phyloP scores from a whole-genome alignment of 1,140 invertebrate species.

The Rhynchophorus ferrugineus region DNA sequence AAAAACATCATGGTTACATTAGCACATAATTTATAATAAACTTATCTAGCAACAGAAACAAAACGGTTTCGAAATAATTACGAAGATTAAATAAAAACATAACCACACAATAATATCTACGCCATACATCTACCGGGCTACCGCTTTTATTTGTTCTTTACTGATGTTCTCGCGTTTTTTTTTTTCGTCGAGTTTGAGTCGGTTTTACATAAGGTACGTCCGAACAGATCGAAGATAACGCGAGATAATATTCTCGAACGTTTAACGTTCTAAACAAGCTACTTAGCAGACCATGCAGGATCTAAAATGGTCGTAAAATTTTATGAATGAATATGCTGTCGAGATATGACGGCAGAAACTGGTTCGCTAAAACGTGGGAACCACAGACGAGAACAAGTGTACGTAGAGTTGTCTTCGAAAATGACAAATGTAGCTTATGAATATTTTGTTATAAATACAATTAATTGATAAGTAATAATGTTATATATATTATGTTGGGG shows the following conservation, averaged over 20 bases:
- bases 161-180: too few relatives aligned
- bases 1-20: too few relatives aligned
- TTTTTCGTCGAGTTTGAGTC: too few relatives aligned
- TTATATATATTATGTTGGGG: too few relatives aligned
- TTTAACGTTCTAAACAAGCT: constrained; percentile 14
- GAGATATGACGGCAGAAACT: constrained; percentile 17
- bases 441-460: too few relatives aligned
- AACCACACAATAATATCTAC: not conserved
- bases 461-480: too few relatives aligned
- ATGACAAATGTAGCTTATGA: not conserved
- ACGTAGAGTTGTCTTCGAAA: not conserved
- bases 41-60: too few relatives aligned
- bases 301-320: constrained; percentile 20
- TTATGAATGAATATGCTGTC: constrained; percentile 22
- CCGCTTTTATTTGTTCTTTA: too few relatives aligned
- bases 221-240: not conserved
- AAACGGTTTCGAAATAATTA: not conserved
- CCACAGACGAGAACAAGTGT: constrained; percentile 1
- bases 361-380: constrained; percentile 17
- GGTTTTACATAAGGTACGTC: not conserved
- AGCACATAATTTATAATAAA: too few relatives aligned
- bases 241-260: constrained; percentile 9
- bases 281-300: constrained; percentile 21
- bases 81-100: not conserved
- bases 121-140: not conserved